A percentile compares a stretch with the other conserved stretches of the same genome.
Evolutionary conservation across 2,888 invertebrate species (phyloP).

Genomic region (Drosophila imparisetae): DNA sequence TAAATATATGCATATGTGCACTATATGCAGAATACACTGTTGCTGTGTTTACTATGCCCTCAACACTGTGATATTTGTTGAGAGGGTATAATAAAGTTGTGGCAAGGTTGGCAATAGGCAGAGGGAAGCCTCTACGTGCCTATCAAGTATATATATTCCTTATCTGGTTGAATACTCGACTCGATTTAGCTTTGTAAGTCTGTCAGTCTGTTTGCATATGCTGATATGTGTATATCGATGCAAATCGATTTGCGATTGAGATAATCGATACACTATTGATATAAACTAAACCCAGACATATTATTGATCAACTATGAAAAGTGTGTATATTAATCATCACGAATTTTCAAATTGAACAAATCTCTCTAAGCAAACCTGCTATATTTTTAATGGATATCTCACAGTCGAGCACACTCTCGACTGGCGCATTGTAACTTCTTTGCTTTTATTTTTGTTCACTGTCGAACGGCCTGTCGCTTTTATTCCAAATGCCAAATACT

Average conservation of each 20-base stretch:
- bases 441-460: slow-evolving; percentile 21
- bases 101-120: background rate
- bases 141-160: background rate
- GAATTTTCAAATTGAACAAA: no score
- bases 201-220: background rate
- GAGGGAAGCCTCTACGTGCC: background rate
- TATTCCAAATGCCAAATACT: slow-evolving; percentile 68
- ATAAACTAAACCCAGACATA: background rate
- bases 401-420: background rate
- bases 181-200: background rate
- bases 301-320: background rate
- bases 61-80: background rate
- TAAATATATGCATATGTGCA: slow-evolving; percentile 4
- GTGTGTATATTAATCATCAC: background rate
- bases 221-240: background rate
- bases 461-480: slow-evolving; percentile 20
- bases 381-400: background rate
- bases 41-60: slow-evolving; percentile 28
- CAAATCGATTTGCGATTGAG: background rate
- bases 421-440: background rate
- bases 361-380: background rate
- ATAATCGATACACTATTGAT: background rate
- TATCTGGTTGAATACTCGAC: background rate
- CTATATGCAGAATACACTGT: slow-evolving; percentile 13
- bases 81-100: background rate